These are phyloP conservation scores for Drosophila ezoana DNA, from an alignment of 2,888 invertebrate species.

Conservation along the genomic window DNA sequence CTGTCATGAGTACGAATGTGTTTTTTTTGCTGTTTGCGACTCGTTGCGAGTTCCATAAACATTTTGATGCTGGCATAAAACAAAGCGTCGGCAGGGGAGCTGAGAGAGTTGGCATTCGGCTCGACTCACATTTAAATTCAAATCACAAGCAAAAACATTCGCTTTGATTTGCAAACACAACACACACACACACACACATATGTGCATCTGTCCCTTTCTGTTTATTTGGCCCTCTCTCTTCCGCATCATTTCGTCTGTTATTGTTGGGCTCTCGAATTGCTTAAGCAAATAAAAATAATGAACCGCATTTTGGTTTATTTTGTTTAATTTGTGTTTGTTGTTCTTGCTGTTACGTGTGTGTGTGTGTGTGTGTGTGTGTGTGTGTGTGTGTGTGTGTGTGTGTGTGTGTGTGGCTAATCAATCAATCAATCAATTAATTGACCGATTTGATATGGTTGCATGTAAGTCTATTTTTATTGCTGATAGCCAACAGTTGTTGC, in stretches of 20 bases:
- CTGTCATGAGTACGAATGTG: slow-evolving; percentile 24
- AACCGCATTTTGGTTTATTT: slow-evolving; percentile 54
- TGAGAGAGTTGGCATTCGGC: slow-evolving; percentile 15
- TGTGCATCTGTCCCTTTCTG: not conserved
- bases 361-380: no score
- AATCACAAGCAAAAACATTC: slow-evolving; percentile 65
- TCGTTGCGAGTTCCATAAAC: slow-evolving; percentile 27
- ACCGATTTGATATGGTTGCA: slow-evolving; percentile 31
- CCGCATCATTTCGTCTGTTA: slow-evolving; percentile 34
- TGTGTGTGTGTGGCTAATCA: slow-evolving; percentile 58
- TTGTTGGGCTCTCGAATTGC: slow-evolving; percentile 37
- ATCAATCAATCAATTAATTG: slow-evolving; percentile 79
- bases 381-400: slow-evolving; percentile 10
- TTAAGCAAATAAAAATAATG: slow-evolving; percentile 71
- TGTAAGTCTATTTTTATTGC: slow-evolving; percentile 68
- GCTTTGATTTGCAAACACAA: slow-evolving; percentile 49
- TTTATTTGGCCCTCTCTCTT: not conserved
- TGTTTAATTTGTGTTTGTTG: slow-evolving; percentile 37
- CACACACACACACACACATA: not conserved
- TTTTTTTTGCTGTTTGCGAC: slow-evolving; percentile 2
- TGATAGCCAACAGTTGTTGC: slow-evolving; percentile 58
- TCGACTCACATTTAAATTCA: slow-evolving; percentile 69
- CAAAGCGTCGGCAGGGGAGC: not conserved
- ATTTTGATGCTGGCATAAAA: slow-evolving; percentile 45
- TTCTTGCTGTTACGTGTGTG: slow-evolving; percentile 26